These are phyloP conservation scores for Poeciliopsis presidionis DNA, from an alignment of 2,797 vertebrate species.

Conservation along the genomic window DNA sequence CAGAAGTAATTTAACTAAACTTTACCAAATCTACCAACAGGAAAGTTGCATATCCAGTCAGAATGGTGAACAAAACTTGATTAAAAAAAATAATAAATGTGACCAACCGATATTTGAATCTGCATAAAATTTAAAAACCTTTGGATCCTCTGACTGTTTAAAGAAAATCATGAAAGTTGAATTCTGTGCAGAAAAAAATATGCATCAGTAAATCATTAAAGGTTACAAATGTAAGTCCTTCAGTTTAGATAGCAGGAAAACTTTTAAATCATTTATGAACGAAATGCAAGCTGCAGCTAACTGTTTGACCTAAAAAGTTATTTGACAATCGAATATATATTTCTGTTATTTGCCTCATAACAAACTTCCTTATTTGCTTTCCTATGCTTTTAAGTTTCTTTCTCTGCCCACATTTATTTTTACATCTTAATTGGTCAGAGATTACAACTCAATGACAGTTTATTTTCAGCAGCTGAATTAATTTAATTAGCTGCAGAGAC, in stretches of 20 bases:
- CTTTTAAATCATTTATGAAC: background rate
- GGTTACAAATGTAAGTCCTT: no score
- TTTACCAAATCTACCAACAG: background rate
- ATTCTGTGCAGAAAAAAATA: no score
- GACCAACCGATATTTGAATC: no score
- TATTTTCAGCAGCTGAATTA: background rate
- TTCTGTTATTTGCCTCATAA: background rate
- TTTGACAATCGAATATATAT: background rate
- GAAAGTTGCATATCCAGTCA: background rate
- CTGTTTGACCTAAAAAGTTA: no score
- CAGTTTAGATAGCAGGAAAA: no score
- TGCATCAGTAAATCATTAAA: no score
- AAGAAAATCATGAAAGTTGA: no score
- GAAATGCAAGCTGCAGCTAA: background rate
- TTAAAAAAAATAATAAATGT: background rate
- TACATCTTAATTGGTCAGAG: background rate
- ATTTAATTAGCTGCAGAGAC: background rate
- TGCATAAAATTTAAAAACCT: no score
- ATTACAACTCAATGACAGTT: background rate
- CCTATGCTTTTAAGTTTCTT: background rate
- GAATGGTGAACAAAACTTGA: background rate
- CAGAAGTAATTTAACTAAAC: background rate
- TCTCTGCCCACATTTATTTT: background rate
- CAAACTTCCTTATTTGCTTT: background rate
- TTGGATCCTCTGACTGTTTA: no score